Evolutionary conservation across 30 jellyfish, hydroid and myxozoan genomes (phyloP).

Genomic region (Mastigias papua): DNA sequence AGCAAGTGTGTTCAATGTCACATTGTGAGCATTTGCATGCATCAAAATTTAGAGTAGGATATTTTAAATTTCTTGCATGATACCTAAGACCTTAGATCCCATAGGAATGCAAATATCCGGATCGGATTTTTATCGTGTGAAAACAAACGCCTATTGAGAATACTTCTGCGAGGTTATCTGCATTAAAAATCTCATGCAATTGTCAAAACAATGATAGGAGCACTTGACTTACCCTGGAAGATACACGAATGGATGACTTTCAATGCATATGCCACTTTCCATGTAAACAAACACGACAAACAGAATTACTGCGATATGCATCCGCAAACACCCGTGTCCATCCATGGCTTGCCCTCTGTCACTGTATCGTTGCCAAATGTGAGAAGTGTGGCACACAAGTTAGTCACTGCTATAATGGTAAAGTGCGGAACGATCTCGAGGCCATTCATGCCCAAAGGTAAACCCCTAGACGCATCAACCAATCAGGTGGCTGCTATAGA

Average conservation of each 20-base stretch:
- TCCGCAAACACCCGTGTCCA: conserved; percentile 57
- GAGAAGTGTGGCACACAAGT: background rate
- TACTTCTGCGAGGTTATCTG: background rate
- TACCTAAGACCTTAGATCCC: no score
- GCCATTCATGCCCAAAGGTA: conserved; percentile 38
- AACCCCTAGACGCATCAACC: conserved; percentile 36
- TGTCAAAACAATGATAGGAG: background rate
- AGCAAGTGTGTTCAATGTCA: no score
- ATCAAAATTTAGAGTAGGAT: no score
- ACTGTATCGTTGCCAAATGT: conserved; percentile 45
- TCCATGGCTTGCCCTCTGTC: conserved; percentile 46
- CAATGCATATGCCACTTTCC: conserved; percentile 8
- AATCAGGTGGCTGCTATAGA: conserved; percentile 3
- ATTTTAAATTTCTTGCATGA: no score
- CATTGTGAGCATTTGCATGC: no score
- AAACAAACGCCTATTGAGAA: no score
- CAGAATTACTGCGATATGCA: conserved; percentile 26
- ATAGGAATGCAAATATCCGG: no score
- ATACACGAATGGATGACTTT: conserved; percentile 62
- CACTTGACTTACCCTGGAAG: conserved; percentile 52
- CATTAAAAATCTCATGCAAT: background rate
- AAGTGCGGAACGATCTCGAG: conserved; percentile 12
- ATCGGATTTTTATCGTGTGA: background rate
- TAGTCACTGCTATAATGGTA: background rate
- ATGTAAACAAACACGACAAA: conserved; percentile 1